Conservation (phyloP, 2,888 invertebrate species). For the Microctonus brassicae region DNA sequence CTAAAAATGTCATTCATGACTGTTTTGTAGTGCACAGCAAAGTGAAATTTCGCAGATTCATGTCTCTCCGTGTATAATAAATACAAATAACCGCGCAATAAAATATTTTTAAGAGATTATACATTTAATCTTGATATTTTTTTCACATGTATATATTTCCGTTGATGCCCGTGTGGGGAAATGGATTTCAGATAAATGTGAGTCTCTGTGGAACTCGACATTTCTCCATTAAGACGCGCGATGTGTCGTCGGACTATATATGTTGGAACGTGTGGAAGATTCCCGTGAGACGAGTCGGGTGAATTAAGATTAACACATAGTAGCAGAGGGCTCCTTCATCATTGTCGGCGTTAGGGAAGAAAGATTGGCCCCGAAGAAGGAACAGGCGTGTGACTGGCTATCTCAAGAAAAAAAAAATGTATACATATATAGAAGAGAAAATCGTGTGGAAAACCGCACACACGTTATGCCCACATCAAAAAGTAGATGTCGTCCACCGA, state of each 20-base stretch:
- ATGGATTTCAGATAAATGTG: slow-evolving; percentile 23
- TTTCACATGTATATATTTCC: neutral
- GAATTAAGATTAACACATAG: slow-evolving; percentile 65
- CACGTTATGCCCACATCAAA: neutral
- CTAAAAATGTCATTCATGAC: too few relatives aligned
- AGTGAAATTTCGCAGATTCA: too few relatives aligned
- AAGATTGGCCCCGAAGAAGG: slow-evolving; percentile 44
- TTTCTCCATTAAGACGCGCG: slow-evolving; percentile 54
- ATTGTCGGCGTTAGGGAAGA: slow-evolving; percentile 63
- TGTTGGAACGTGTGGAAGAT: slow-evolving; percentile 20
- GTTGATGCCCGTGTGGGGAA: neutral
- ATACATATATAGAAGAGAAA: neutral
- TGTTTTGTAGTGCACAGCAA: too few relatives aligned
- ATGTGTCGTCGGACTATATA: slow-evolving; percentile 28
- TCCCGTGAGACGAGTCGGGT: slow-evolving; percentile 55
- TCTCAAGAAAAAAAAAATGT: slow-evolving; percentile 23
- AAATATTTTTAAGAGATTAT: too few relatives aligned
- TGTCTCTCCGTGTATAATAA: too few relatives aligned
- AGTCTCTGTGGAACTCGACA: slow-evolving; percentile 46
- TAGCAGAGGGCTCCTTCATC: slow-evolving; percentile 56
- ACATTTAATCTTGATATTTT: neutral
- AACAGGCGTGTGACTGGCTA: slow-evolving; percentile 16
- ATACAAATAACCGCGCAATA: too few relatives aligned
- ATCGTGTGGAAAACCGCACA: neutral
- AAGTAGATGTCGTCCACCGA: neutral